Evolutionary conservation across 2,797 vertebrate genomes (phyloP).

Genomic region (Pseudochaenichthys georgianus): DNA sequence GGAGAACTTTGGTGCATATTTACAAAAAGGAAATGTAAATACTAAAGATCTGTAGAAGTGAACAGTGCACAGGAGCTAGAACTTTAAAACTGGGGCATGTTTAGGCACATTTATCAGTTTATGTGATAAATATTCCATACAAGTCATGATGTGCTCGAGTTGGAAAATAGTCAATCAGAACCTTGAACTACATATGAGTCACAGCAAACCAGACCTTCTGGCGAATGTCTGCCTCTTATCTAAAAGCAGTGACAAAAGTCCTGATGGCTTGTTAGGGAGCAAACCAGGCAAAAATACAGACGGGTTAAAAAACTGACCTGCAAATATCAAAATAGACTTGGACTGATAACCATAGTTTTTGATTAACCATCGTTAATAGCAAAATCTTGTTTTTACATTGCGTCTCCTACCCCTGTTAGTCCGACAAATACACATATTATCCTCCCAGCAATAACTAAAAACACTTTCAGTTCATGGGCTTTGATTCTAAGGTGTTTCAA

Average conservation of each 20-base stretch:
- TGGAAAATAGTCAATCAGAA: not conserved
- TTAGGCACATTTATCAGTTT: not conserved
- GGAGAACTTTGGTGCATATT: not conserved
- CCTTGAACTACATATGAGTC: not conserved
- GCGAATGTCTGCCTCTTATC: constrained; percentile 3
- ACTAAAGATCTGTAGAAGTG: not conserved
- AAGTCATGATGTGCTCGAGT: not conserved
- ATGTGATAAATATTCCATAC: not conserved
- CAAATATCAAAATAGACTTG: constrained; percentile 10
- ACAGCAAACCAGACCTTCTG: not conserved
- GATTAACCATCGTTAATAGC: not conserved
- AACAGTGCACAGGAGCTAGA: not conserved
- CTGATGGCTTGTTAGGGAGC: not conserved
- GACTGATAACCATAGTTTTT: too few species aligned
- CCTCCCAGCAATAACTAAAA: not conserved
- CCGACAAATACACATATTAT: not conserved
- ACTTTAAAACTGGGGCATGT: not conserved
- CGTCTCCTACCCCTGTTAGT: constrained; percentile 3
- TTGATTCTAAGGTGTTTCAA: not conserved
- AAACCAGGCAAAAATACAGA: constrained; percentile 2
- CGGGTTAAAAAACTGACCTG: constrained; percentile 3
- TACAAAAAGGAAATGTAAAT: not conserved
- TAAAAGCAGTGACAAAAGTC: not conserved
- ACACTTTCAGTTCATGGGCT: not conserved
- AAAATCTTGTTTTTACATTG: not conserved